These are phyloP conservation scores for Nysson spinosus DNA, from an alignment of 2,888 invertebrate genomes.

Conservation along the genomic window DNA sequence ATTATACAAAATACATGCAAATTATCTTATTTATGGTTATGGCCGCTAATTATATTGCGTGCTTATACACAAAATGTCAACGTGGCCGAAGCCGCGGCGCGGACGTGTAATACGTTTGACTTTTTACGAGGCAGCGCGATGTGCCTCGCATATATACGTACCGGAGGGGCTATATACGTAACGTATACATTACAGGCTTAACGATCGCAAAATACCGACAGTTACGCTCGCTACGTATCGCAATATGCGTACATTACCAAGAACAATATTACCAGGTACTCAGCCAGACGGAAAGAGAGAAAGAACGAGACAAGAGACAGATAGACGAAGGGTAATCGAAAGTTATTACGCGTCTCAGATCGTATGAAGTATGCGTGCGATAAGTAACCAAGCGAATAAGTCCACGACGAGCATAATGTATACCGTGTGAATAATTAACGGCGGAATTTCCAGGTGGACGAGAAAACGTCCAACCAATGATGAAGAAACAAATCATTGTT, in stretches of 20 bases:
- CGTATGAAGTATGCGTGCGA: neutral
- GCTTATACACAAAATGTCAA: conserved; percentile 72
- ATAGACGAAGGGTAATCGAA: conserved; percentile 16
- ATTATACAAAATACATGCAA: conserved; percentile 73
- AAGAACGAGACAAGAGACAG: conserved; percentile 23
- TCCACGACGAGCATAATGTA: too few species aligned
- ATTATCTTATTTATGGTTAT: conserved; percentile 72
- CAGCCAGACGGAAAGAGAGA: conserved; percentile 25
- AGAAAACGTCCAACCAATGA: too few species aligned
- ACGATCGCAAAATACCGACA: conserved; percentile 71
- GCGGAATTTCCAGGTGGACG: neutral
- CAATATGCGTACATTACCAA: conserved; percentile 48
- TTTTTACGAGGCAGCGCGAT: conserved; percentile 67
- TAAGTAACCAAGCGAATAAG: conserved; percentile 8
- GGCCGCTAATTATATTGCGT: conserved; percentile 70
- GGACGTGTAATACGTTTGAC: conserved; percentile 66
- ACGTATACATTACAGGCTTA: conserved; percentile 68
- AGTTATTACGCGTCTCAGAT: conserved; percentile 9
- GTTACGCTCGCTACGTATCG: conserved; percentile 59
- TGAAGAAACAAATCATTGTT: neutral
- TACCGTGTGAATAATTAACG: too few species aligned
- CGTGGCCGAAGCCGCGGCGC: conserved; percentile 58
- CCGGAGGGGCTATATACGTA: conserved; percentile 46
- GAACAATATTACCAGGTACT: conserved; percentile 42
- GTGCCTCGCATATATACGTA: conserved; percentile 51